phyloP scores from a whole-genome alignment of 2,113 vertebrate species.

The Pyrgilauda ruficollis region DNA sequence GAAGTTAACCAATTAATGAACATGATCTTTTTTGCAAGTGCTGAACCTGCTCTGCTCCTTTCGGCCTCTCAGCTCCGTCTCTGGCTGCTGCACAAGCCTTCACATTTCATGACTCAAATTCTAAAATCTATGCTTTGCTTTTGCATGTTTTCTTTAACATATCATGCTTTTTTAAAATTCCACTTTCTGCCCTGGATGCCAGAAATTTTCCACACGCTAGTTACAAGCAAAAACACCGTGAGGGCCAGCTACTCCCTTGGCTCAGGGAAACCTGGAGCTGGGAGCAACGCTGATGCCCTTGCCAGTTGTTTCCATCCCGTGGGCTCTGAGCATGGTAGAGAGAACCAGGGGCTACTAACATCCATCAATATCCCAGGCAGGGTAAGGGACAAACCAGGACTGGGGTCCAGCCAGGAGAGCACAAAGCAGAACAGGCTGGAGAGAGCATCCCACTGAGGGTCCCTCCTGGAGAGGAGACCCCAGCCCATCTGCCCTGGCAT shows the following conservation, averaged over 20 bases:
- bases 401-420: neutral
- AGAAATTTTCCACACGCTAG: neutral
- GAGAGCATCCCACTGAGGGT: too few species aligned
- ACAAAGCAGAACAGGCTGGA: fast-evolving
- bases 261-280: neutral
- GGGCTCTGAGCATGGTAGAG: neutral
- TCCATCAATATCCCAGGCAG: neutral
- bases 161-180: neutral
- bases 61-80: neutral
- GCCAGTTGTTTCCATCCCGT: fast-evolving
- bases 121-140: neutral
- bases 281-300: neutral
- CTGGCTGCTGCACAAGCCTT: neutral
- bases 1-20: neutral
- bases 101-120: neutral
- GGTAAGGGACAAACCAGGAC: fast-evolving
- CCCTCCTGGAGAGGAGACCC: neutral
- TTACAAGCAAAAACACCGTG: fast-evolving
- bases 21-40: neutral
- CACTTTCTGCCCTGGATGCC: neutral
- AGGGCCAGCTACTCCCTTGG: neutral
- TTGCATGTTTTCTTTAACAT: neutral
- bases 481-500: too few species aligned
- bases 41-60: neutral
- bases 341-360: neutral